A percentile compares a stretch with the other conserved stretches of the same genome.
These are phyloP conservation scores for Bombyx mori DNA, from an alignment of 1,140 invertebrate species.

Conservation along the genomic window DNA sequence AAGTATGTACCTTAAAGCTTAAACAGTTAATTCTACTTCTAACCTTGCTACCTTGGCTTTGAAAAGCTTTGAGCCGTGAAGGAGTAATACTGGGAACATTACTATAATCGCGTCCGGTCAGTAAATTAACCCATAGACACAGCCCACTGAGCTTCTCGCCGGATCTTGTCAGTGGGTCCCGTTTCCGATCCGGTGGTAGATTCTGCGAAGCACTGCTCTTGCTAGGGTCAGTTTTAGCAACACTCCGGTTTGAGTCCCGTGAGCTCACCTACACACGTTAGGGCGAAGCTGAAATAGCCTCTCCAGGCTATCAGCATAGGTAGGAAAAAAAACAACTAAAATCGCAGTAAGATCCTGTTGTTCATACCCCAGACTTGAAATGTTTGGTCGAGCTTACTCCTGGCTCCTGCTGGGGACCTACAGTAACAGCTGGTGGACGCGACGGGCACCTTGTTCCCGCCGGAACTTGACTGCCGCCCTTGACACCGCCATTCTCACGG, in stretches of 20 bases:
- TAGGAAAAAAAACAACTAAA: background rate
- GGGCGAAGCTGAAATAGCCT: too few relatives aligned
- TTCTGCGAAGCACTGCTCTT: too few relatives aligned
- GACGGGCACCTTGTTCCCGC: slow-evolving; percentile 77
- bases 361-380: slow-evolving; percentile 74
- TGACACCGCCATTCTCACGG: slow-evolving; percentile 91
- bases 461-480: slow-evolving; percentile 85
- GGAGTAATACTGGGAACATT: too few relatives aligned
- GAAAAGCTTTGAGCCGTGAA: background rate
- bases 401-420: slow-evolving; percentile 97
- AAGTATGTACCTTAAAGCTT: slow-evolving; percentile 67
- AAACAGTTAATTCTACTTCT: background rate
- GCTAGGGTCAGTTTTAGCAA: too few relatives aligned
- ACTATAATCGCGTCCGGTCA: background rate
- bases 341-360: background rate
- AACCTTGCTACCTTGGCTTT: background rate
- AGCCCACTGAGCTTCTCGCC: too few relatives aligned
- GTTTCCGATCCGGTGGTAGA: too few relatives aligned
- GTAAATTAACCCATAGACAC: too few relatives aligned
- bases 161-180: too few relatives aligned
- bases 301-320: too few relatives aligned
- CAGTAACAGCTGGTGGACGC: slow-evolving; percentile 83
- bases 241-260: too few relatives aligned
- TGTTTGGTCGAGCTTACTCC: slow-evolving; percentile 94
- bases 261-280: too few relatives aligned